Conservation (phyloP, 2,888 invertebrate species). For the Andricus quercusramuli region DNA sequence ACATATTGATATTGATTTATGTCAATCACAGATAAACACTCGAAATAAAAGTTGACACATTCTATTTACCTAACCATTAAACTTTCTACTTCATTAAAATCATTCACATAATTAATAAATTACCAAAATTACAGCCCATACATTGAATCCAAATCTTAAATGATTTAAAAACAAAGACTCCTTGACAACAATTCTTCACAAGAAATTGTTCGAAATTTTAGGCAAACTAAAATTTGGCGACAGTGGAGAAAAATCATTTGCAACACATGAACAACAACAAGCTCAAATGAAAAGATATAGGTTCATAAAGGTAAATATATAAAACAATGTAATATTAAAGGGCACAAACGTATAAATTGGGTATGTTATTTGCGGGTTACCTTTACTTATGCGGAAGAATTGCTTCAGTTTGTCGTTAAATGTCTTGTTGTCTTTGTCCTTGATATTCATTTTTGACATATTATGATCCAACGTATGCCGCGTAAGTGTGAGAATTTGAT, state of each 20-base stretch:
- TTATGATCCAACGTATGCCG: constrained; percentile 46
- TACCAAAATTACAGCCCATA: not conserved
- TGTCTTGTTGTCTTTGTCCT: constrained; percentile 85
- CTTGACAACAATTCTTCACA: not conserved
- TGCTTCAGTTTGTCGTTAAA: constrained; percentile 87
- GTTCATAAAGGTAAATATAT: constrained; percentile 35
- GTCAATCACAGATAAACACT: not conserved
- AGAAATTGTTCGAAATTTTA: not conserved
- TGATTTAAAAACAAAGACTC: not conserved
- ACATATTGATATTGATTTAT: not conserved
- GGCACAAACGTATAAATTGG: constrained; percentile 46
- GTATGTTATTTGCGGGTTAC: constrained; percentile 59
- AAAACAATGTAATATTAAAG: constrained; percentile 46
- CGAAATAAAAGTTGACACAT: not conserved
- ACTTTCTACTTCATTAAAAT: not conserved
- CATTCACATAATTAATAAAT: not conserved
- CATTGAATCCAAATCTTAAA: not conserved
- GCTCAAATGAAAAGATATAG: not conserved
- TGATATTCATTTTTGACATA: constrained; percentile 82
- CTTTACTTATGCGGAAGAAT: constrained; percentile 85
- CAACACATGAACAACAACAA: not conserved
- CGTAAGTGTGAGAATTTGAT: constrained; percentile 51
- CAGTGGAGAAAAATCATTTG: not conserved
- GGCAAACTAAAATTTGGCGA: not conserved
- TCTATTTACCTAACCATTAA: not conserved